Percentiles rank a stretch among this genome's conserved stretches.
phyloP scores from a whole-genome alignment of 2,113 vertebrate species.

The Brienomyrus brachyistius region DNA sequence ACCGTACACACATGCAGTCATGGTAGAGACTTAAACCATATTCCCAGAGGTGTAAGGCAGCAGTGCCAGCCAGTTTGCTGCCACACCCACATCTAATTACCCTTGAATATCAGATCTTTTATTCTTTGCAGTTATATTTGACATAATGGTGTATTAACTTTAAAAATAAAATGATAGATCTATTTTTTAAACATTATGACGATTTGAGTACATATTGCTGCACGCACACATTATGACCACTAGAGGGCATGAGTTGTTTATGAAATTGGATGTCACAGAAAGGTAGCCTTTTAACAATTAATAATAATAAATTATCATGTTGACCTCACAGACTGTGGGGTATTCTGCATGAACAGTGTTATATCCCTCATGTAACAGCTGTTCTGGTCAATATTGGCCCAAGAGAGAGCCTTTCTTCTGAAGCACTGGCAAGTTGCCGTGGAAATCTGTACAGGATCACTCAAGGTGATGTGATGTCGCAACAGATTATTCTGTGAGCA shows the following conservation, averaged over 20 bases:
- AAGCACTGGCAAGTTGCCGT: background rate
- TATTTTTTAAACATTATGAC: background rate
- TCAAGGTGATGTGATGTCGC: background rate
- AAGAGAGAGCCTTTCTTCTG: background rate
- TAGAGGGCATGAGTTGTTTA: background rate
- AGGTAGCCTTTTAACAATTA: background rate
- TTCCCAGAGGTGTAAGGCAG: no score
- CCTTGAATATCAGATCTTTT: no score
- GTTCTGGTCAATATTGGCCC: background rate
- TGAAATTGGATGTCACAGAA: background rate
- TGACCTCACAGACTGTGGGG: background rate
- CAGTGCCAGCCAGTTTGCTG: background rate
- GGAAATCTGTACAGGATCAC: background rate
- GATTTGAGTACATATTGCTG: background rate
- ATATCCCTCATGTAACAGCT: background rate
- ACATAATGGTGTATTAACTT: background rate
- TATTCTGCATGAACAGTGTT: background rate
- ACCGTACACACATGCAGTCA: no score
- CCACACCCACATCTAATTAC: background rate
- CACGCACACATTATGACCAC: background rate
- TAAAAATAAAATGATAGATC: background rate
- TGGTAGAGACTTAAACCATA: no score
- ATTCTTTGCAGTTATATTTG: background rate
- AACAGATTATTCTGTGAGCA: background rate
- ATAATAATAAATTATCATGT: background rate